Evolutionary conservation across 2,888 invertebrate genomes (phyloP).

Genomic region (Dromius quadrimaculatus): DNA sequence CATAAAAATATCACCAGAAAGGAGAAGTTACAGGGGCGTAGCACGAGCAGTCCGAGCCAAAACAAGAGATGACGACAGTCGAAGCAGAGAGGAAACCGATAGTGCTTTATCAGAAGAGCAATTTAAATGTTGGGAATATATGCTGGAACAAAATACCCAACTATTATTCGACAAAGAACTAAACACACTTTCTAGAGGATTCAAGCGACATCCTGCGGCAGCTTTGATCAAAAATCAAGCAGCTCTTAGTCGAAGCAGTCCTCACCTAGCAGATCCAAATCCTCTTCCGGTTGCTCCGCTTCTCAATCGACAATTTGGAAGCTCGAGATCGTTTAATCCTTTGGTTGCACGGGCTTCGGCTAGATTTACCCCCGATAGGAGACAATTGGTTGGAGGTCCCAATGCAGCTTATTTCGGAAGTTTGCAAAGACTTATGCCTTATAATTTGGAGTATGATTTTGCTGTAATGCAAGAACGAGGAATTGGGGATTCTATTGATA

Average conservation of each 20-base stretch:
- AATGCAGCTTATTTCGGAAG: slow-evolving; percentile 91
- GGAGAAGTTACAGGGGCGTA: slow-evolving; percentile 72
- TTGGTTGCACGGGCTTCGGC: slow-evolving; percentile 71
- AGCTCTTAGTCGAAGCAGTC: slow-evolving; percentile 78
- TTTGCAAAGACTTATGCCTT: slow-evolving; percentile 85
- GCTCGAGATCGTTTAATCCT: slow-evolving; percentile 83
- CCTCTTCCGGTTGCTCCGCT: slow-evolving; percentile 67
- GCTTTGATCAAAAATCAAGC: slow-evolving; percentile 71
- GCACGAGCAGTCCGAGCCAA: slow-evolving; percentile 74
- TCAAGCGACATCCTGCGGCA: slow-evolving; percentile 69
- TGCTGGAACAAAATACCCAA: slow-evolving; percentile 92
- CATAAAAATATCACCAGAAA: slow-evolving; percentile 67
- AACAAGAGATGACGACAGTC: slow-evolving; percentile 71
- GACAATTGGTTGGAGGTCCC: slow-evolving; percentile 77
- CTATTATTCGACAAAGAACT: slow-evolving; percentile 88
- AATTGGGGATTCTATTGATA: slow-evolving; percentile 81
- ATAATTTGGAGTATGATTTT: slow-evolving; percentile 86
- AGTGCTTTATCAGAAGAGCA: slow-evolving; percentile 83
- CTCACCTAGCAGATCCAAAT: slow-evolving; percentile 72
- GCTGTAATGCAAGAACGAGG: slow-evolving; percentile 84
- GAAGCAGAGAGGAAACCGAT: slow-evolving; percentile 69
- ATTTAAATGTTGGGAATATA: slow-evolving; percentile 93
- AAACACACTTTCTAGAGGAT: slow-evolving; percentile 81
- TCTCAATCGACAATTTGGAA: slow-evolving; percentile 82
- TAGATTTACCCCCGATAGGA: slow-evolving; percentile 72